Evolutionary conservation across 1,140 invertebrate species (phyloP).

Genomic region (Samia ricini): DNA sequence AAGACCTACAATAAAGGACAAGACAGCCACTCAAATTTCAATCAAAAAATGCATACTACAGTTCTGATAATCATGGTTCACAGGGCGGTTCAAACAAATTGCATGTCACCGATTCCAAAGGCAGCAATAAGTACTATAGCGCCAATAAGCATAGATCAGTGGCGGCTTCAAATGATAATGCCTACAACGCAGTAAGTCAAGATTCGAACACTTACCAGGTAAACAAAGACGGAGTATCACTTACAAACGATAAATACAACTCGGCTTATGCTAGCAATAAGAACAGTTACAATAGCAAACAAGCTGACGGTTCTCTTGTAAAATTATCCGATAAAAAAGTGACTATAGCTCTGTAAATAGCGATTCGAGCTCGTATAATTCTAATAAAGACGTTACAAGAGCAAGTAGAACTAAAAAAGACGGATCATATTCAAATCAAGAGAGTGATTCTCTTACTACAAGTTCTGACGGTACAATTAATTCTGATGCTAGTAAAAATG

Average conservation of each 20-base stretch:
- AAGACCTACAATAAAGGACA: neutral
- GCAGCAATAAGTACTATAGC: neutral
- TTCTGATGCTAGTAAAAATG: neutral
- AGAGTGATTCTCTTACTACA: neutral
- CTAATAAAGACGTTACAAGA: neutral
- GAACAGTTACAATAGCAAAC: neutral
- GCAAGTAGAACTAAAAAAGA: neutral
- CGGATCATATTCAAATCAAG: neutral
- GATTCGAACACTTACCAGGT: neutral
- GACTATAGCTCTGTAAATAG: neutral
- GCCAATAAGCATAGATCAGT: neutral
- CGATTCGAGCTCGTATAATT: neutral
- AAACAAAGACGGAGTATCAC: neutral
- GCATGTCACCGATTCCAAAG: neutral
- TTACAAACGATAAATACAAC: neutral
- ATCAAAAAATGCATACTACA: neutral
- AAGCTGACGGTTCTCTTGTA: neutral
- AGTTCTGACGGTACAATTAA: neutral
- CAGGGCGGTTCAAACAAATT: neutral
- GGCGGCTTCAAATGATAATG: neutral
- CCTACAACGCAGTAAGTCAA: neutral
- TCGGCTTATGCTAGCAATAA: neutral
- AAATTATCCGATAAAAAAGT: neutral
- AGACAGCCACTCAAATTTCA: neutral
- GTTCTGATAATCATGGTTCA: neutral